Percentiles rank a stretch among this genome's conserved stretches.
Evolutionary conservation across 1,140 invertebrate species (phyloP).

Genomic region (Chionoecetes opilio): DNA sequence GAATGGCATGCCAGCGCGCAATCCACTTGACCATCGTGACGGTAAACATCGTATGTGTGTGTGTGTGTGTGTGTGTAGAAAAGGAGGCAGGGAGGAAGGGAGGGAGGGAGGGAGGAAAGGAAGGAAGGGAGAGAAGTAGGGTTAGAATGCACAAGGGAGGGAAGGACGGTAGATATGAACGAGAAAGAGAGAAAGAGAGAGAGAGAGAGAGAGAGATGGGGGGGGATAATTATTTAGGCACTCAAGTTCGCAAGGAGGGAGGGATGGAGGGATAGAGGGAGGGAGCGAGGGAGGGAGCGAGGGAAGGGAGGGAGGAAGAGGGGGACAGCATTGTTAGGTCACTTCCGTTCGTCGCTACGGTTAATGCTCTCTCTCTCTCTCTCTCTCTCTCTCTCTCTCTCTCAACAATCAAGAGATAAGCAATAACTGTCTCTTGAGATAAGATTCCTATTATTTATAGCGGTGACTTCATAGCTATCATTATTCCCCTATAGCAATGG

Average conservation of each 20-base stretch:
- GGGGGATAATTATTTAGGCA: too few species aligned
- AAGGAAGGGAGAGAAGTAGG: background rate
- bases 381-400: too few species aligned
- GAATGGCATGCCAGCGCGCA: too few species aligned
- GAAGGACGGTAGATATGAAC: background rate
- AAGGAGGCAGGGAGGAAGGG: background rate
- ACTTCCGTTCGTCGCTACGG: background rate
- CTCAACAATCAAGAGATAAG: too few species aligned
- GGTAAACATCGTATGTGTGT: too few species aligned
- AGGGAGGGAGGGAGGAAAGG: background rate
- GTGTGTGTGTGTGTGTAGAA: background rate
- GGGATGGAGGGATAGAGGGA: background rate
- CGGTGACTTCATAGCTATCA: too few species aligned
- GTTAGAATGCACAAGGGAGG: background rate
- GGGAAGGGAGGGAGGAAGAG: background rate
- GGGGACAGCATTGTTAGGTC: background rate
- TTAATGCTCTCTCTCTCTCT: slow-evolving; percentile 8
- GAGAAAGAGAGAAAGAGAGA: background rate
- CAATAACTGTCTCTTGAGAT: too few species aligned
- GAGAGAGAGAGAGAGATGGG: slow-evolving; percentile 30
- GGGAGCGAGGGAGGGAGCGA: background rate
- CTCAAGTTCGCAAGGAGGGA: too few species aligned
- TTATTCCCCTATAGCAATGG: too few species aligned
- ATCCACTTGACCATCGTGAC: too few species aligned
- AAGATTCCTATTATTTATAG: too few species aligned